These are phyloP conservation scores for Tragelaphus buxtoni DNA, from an alignment of 2,113 vertebrate species.

Conservation along the genomic window DNA sequence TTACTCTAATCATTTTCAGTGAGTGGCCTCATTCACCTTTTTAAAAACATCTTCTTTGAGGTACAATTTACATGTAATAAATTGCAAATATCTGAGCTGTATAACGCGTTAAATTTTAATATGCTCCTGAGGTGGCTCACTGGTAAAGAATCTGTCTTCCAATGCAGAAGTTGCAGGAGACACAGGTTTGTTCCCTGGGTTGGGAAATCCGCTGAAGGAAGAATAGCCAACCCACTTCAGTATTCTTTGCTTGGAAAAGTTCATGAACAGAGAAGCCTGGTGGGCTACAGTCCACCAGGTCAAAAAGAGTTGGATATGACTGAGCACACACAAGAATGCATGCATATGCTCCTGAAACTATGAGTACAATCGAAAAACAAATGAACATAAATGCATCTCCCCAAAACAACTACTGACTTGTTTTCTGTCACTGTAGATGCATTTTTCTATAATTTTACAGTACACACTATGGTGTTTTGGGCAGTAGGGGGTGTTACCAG, in stretches of 20 bases:
- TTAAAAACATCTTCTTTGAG: not conserved
- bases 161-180: not conserved
- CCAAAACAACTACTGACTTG: not conserved
- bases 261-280: not conserved
- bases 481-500: not conserved
- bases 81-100: not conserved
- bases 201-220: not conserved
- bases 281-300: fast-evolving
- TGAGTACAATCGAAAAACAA: not conserved
- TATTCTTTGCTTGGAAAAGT: not conserved
- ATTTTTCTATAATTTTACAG: not conserved
- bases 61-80: not conserved
- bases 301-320: not conserved
- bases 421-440: not conserved
- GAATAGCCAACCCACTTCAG: not conserved
- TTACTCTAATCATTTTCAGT: not conserved
- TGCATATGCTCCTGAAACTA: not conserved
- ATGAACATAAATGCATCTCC: not conserved
- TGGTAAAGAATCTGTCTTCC: not conserved
- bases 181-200: not conserved
- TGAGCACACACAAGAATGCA: not conserved
- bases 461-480: not conserved
- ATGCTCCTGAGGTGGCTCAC: not conserved
- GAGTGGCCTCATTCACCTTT: not conserved
- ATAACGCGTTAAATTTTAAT: not conserved